Evolutionary conservation across 2,113 vertebrate genomes (phyloP), one percentile per base, ranked within the genome.

Genomic region (Platysteira castanea): DNA sequence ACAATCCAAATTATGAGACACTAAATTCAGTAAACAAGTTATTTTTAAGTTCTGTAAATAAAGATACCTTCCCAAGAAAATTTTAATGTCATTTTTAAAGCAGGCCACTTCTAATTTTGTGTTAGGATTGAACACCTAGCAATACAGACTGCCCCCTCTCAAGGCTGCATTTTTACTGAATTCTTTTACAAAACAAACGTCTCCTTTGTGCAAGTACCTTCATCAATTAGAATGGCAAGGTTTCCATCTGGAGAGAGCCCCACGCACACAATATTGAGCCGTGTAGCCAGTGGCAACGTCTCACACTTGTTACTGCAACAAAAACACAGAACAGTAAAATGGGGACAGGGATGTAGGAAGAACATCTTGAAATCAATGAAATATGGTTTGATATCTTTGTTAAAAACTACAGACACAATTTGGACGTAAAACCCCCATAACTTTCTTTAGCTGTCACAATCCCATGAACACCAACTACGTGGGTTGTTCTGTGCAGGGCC

Each of bases 161-260:
- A 19, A 76, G 12, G 16, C 7, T 30, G 8, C 15, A 47, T 35
- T 68, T 73, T 60, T 52, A 59, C 31, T 17, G 41, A 20, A 10
- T 26, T 46, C 11, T 35, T 76, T 78, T 21, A 57, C 20, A 75
- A 69, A 89, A 23, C 5, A 61, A 49, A 44, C 0, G 1, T 12
- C 24, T 65, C 13, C 19, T 41, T n/a, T 35, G 9, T 4, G 10
- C 14, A 23, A 61, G 56, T 96, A 99, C 99, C 99, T 99, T 99
- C 99, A 86, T 99, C 99, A 7, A 99, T 96, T 1, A 99, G 81
- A 41, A 99, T 97, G 22, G 99, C 99, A 23, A 99, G 96, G 61
- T 93, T 98, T 70, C 99, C 99, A 37, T 99, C 98, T 1, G 99
- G 99, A 76, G 99, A 99, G 41, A 99, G 97, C 27, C 98, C 99